Base-by-base conservation (phyloP, 2,888 invertebrate genomes). In the Trachelus iudaicus region DNA sequence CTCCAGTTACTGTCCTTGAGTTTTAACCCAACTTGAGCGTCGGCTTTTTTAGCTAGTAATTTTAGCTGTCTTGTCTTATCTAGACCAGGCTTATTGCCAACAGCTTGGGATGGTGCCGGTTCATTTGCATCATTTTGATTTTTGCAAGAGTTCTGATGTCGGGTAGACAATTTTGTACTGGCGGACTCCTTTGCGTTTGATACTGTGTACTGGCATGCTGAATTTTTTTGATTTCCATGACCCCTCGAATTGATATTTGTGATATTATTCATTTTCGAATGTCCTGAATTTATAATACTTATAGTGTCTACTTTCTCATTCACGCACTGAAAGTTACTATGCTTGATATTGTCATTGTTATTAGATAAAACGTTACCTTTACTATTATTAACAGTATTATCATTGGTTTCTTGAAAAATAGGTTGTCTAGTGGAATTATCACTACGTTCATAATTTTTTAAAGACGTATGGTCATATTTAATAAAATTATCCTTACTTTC, bases 331-430 rank as follows among this genome's bases (percentile, higher is more conserved):
- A 81, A 80, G 34, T 76, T 80, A 56, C 80, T 78, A 6, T 75
- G 71, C 30, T 80, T 82, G 12, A 69, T 56, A 71, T 77, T 82
- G 13, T 77, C 77, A 76, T 76, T 76, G 34, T 56, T 73, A 23
- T 84, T 82, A 76, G 77, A 80, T 34, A 81, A 79, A 12, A 78
- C 76, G 73, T 83, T 88, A 34, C 76, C 77, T 73, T 83, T 87
- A 34, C 76, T 82, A 77, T 77, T 80, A 68, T 77, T 83, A 74
- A 82, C 73, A 73, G 15, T 71, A 33, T 77, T 83, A 30, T 87
- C 85, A 15, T 81, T 81, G 31, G 76, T 80, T 11, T 85, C 82
- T n/a, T 83, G 82, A 56, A 82, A 85, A 75, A 79, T 76, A 12
- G 79, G 69, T 23, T 84, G 83, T 33, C 78, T 75, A 34, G 81